Evolutionary conservation across 2,797 vertebrate genomes (phyloP), one percentile per base, ranked within the genome.

Genomic region (Todus mexicanus): DNA sequence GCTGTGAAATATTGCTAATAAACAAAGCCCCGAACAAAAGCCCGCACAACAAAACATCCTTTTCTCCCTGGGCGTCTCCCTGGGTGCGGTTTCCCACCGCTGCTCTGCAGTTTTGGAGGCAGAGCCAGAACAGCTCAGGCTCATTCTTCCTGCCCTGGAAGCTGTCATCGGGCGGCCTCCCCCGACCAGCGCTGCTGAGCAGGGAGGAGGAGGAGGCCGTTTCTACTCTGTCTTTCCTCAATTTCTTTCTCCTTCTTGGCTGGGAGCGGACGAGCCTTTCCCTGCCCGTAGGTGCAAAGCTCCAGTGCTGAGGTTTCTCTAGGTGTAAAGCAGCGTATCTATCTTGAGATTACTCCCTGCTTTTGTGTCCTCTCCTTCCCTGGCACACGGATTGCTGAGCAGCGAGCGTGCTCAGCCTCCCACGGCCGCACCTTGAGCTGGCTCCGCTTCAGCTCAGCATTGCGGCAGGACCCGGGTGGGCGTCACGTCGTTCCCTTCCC

Each of bases 1-100:
- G 78, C 89, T 85, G 78, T 61, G 87, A 83, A 81, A n/a, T 72
- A 33, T 10, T 5, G 7, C 84, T 78, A 69, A 81, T 92, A 91
- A 93, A 93, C 85, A 79, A 77, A 88, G 81, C 27, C 65, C 75
- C 27, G 73, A 91, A 93, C 94, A 95, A 94, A 94, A 93, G 81
- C 84, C 66, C 80, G 40, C 84, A 10, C 90, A 93, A 80, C 71
- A 90, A 94, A 96, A 96, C 92, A 95, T 92, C 92, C 86, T 87
- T 50, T 87, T 75, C 74, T 93, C 90, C 89, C 40, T 31, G 60
- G 82, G 92, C 90, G 23, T 40, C 84, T 94, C 87, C 78, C 54
- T 93, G 93, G 92, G 93, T 86, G 93, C 9, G 87, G 94, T 95
- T 95, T 95, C 94, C 94, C 89, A 74, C 57, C 5, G 38, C 76